A percentile compares a stretch with the other conserved stretches of the same genome.
phyloP scores from a whole-genome alignment of 1,140 invertebrate genomes.

The Diploscapter pachys region DNA sequence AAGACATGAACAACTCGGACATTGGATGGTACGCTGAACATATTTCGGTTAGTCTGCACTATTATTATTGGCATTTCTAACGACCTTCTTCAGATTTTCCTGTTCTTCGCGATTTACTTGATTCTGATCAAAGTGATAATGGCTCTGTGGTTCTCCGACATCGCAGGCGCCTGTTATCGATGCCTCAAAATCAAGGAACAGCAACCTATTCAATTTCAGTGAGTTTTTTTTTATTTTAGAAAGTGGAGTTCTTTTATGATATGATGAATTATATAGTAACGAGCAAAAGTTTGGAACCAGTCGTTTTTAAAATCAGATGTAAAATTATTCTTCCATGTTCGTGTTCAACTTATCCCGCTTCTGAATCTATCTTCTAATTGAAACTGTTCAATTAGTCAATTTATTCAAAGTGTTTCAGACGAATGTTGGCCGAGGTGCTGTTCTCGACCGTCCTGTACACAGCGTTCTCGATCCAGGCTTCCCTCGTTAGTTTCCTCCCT shows the following conservation, averaged over 20 bases:
- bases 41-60: conserved; percentile 38
- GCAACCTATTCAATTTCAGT: conserved; percentile 1
- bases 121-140: conserved; percentile 30
- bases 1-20: background rate
- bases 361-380: background rate
- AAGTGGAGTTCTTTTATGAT: conserved; percentile 16
- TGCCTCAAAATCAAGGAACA: conserved; percentile 5
- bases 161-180: conserved; percentile 37
- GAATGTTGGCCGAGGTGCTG: conserved; percentile 47
- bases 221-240: background rate
- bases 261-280: background rate
- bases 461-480: conserved; percentile 48
- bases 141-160: conserved; percentile 51
- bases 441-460: conserved; percentile 46
- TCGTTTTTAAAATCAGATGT: conserved; percentile 13
- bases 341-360: conserved; percentile 22
- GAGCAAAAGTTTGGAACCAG: conserved; percentile 18
- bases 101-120: conserved; percentile 6
- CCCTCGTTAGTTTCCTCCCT: conserved; percentile 39
- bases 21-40: conserved; percentile 33
- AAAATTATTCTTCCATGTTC: conserved; percentile 21
- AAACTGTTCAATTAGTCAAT: conserved; percentile 1
- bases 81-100: conserved; percentile 43
- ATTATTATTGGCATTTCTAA: background rate
- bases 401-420: conserved; percentile 31